phyloP scores from a whole-genome alignment of 2,797 vertebrate genomes.

The Melanotaenia nigrans region DNA sequence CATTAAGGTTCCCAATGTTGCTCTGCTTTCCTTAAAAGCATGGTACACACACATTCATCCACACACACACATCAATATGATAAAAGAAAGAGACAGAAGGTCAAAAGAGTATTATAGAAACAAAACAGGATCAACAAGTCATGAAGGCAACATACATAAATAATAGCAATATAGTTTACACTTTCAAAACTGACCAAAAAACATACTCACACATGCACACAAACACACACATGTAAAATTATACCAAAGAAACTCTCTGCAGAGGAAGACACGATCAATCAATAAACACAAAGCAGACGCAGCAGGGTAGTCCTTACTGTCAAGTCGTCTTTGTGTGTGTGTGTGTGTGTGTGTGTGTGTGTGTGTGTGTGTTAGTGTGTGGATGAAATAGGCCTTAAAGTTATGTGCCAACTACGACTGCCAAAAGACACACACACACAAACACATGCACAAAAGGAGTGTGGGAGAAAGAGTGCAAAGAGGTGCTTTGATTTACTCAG shows the following conservation, averaged over 20 bases:
- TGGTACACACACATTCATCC: constrained; percentile 21
- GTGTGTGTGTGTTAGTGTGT: constrained; percentile 33
- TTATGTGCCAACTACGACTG: constrained; percentile 59
- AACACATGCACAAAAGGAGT: constrained; percentile 33
- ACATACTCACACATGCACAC: constrained; percentile 4
- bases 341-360: constrained; percentile 10
- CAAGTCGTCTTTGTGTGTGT: constrained; percentile 50
- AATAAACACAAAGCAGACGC: constrained; percentile 62
- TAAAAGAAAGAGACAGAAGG: constrained; percentile 27
- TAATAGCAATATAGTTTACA: constrained; percentile 9
- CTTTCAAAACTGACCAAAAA: constrained; percentile 12
- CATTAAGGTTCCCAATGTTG: constrained; percentile 66
- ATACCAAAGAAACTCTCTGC: constrained; percentile 29
- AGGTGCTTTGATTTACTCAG: constrained; percentile 60
- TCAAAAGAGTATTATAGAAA: constrained; percentile 28
- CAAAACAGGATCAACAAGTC: constrained; percentile 24
- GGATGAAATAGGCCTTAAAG: constrained; percentile 53
- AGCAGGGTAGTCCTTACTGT: constrained; percentile 65
- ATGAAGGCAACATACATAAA: constrained; percentile 9
- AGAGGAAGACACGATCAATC: constrained; percentile 60
- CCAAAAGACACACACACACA: constrained; percentile 59
- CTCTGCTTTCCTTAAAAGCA: constrained; percentile 56
- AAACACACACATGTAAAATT: not conserved
- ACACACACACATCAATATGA: constrained; percentile 4
- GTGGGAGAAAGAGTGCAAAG: constrained; percentile 41